Percentiles rank a stretch among this genome's conserved stretches.
Evolutionary conservation across 2,888 invertebrate genomes (phyloP).

Genomic region (Apamea crenata): DNA sequence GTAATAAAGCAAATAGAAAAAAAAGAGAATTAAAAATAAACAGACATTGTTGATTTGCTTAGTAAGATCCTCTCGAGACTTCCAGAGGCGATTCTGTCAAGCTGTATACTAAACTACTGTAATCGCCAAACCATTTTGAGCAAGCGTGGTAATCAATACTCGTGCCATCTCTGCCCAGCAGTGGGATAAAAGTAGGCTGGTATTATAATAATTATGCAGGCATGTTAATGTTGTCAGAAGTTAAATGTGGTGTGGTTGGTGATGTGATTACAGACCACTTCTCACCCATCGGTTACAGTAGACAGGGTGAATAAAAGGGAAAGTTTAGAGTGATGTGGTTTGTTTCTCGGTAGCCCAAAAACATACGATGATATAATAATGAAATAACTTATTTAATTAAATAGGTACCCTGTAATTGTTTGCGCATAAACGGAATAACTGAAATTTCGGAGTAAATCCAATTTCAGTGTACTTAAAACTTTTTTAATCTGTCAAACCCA

Average conservation of each 20-base stretch:
- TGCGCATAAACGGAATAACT: not conserved
- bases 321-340: not conserved
- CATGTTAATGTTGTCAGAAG: not conserved
- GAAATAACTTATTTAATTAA: slow-evolving; percentile 55
- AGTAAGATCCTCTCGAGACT: too few relatives aligned
- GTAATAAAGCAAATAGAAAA: too few relatives aligned
- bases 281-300: not conserved
- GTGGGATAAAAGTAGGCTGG: not conserved
- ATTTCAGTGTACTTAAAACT: slow-evolving; percentile 34
- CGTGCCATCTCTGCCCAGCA: not conserved
- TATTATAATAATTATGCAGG: not conserved
- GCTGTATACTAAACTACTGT: not conserved
- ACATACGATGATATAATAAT: slow-evolving; percentile 2
- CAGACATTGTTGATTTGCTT: too few relatives aligned
- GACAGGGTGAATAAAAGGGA: not conserved
- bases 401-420: slow-evolving; percentile 16
- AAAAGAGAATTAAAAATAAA: too few relatives aligned
- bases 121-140: not conserved
- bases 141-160: not conserved
- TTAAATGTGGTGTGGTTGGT: not conserved
- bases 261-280: not conserved
- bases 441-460: not conserved
- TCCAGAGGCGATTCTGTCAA: too few relatives aligned
- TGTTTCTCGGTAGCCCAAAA: slow-evolving; percentile 8
- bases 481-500: slow-evolving; percentile 32